Evolutionary conservation across 2,797 vertebrate species (phyloP).

Genomic region (Oceanodroma leucorhoa): DNA sequence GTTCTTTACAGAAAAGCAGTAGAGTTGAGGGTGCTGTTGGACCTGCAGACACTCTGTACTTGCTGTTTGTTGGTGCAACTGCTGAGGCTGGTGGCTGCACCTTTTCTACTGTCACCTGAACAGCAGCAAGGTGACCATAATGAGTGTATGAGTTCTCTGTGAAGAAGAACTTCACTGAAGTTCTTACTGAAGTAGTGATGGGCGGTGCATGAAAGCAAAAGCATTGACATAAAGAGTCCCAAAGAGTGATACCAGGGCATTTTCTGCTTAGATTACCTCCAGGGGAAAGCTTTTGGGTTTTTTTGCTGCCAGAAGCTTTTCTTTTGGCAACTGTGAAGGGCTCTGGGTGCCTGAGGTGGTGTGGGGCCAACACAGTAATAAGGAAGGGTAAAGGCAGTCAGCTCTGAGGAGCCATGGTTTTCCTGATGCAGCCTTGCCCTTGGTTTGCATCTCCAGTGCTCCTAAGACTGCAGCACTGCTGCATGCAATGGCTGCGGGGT

Average conservation of each 20-base stretch:
- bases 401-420: neutral
- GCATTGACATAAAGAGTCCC: neutral
- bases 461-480: neutral
- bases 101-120: neutral
- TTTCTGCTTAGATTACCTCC: neutral
- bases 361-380: neutral
- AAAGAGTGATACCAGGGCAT: neutral
- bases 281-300: neutral
- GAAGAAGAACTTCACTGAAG: neutral
- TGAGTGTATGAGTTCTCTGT: too few species aligned
- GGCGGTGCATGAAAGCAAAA: neutral
- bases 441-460: neutral
- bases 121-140: neutral
- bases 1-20: neutral
- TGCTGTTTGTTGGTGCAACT: too few species aligned
- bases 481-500: fast-evolving
- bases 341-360: fast-evolving
- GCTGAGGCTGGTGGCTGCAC: neutral
- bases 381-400: neutral
- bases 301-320: neutral
- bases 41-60: neutral
- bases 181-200: neutral
- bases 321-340: neutral
- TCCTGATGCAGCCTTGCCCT: neutral
- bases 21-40: neutral